A percentile compares a stretch with the other conserved stretches of the same genome.
Conservation (phyloP, 2,113 vertebrate genomes). For the Thalassarche chlororhynchos region DNA sequence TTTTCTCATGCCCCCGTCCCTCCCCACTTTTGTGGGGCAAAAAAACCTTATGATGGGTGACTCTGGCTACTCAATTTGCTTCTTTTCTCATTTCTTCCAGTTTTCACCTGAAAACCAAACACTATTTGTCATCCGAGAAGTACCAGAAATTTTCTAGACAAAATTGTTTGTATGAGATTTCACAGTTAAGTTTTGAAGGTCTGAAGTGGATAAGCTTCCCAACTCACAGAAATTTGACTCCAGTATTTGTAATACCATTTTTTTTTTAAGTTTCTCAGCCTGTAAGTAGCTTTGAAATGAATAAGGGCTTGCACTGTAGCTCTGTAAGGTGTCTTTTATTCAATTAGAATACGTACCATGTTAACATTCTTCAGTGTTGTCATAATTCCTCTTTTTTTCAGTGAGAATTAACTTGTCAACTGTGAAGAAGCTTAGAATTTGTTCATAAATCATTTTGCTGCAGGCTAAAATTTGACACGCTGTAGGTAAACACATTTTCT, state of each 20-base stretch:
- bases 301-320: background rate
- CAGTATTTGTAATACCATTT: background rate
- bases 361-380: conserved; percentile 46
- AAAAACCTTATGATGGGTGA: background rate
- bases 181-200: conserved; percentile 12
- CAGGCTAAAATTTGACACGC: conserved; percentile 6
- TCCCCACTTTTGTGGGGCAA: background rate
- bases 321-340: conserved; percentile 37
- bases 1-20: background rate
- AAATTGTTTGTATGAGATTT: conserved; percentile 36
- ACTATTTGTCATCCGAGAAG: background rate
- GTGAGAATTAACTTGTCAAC: conserved; percentile 32
- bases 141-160: conserved; percentile 17
- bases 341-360: background rate
- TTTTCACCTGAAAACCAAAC: background rate
- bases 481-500: background rate
- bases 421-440: conserved; percentile 34
- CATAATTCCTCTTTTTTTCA: background rate
- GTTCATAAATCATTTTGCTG: conserved; percentile 29
- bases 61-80: background rate
- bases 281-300: conserved; percentile 35
- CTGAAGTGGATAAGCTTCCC: background rate
- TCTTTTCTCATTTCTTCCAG: background rate
- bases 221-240: background rate
- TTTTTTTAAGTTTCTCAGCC: conserved; percentile 1